A percentile compares a stretch with the other conserved stretches of the same genome.
Conservation (phyloP, 1,140 invertebrate genomes). For the Argopecten irradians region DNA sequence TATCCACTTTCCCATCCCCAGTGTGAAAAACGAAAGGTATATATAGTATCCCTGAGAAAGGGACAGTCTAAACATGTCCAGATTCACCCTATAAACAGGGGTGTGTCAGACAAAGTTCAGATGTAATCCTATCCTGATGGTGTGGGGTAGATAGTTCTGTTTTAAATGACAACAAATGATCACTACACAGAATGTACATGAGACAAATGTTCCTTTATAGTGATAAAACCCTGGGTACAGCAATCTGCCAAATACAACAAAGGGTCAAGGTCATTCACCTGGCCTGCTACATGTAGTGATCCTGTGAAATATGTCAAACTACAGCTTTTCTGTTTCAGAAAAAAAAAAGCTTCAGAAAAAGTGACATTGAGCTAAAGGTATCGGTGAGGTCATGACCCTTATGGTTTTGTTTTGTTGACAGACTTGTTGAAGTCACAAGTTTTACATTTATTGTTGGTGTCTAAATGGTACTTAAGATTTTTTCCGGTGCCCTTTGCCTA, state of each 20-base stretch:
- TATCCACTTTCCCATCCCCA: not conserved
- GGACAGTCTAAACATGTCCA: not conserved
- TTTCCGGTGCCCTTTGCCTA: no score
- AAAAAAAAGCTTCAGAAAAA: no score
- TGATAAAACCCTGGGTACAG: not conserved
- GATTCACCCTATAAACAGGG: not conserved
- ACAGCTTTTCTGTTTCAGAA: not conserved
- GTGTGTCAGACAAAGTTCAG: not conserved
- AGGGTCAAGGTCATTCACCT: not conserved
- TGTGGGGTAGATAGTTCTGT: constrained; percentile 3
- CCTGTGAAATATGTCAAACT: not conserved
- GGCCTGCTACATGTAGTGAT: not conserved
- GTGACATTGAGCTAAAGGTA: no score
- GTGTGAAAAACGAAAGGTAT: not conserved
- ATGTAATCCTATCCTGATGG: not conserved
- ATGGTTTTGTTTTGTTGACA: no score
- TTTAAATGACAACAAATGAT: not conserved
- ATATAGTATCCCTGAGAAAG: not conserved
- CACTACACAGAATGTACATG: not conserved
- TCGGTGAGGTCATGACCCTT: no score
- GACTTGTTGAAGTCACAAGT: no score
- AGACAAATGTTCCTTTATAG: constrained; percentile 1
- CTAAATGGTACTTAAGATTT: no score
- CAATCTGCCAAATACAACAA: not conserved
- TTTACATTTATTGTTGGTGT: no score